Percentiles rank a stretch among this genome's conserved stretches.
phyloP scores from a whole-genome alignment of 2,113 vertebrate genomes.

The Poecile atricapillus region DNA sequence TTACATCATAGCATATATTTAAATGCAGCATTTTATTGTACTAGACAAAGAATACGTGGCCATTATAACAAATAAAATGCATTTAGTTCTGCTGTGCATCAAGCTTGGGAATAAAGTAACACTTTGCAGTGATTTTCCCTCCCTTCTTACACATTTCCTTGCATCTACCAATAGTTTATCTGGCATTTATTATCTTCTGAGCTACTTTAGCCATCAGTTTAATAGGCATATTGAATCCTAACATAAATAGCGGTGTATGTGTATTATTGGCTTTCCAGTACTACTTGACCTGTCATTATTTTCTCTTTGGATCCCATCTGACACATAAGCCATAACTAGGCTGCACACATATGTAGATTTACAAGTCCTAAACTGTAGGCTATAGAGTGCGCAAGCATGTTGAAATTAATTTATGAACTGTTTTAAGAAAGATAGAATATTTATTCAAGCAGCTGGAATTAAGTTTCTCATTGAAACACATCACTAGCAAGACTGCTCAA shows the following conservation, averaged over 20 bases:
- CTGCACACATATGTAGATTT: not conserved
- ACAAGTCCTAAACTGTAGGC: not conserved
- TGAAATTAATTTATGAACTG: conserved; percentile 3
- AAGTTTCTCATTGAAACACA: conserved; percentile 12
- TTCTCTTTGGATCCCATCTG: not conserved
- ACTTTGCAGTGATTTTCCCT: not conserved
- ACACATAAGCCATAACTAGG: not conserved
- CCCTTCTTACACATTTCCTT: not conserved
- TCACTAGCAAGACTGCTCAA: not conserved
- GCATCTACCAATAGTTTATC: not conserved
- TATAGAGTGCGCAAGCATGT: not conserved
- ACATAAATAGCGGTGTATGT: not conserved
- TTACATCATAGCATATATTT: not conserved
- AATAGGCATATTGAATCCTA: not conserved
- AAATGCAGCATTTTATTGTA: not conserved
- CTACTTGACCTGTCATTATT: not conserved
- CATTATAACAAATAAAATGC: not conserved
- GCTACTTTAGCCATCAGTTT: not conserved
- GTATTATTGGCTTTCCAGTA: not conserved
- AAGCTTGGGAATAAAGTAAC: not conserved
- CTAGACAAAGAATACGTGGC: not conserved
- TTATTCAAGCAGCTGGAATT: not conserved
- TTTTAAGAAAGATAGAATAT: conserved; percentile 8
- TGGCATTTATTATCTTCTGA: not conserved
- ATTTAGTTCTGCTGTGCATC: not conserved